phyloP scores from a whole-genome alignment of 2,888 invertebrate species.

The Rotaria macrura region DNA sequence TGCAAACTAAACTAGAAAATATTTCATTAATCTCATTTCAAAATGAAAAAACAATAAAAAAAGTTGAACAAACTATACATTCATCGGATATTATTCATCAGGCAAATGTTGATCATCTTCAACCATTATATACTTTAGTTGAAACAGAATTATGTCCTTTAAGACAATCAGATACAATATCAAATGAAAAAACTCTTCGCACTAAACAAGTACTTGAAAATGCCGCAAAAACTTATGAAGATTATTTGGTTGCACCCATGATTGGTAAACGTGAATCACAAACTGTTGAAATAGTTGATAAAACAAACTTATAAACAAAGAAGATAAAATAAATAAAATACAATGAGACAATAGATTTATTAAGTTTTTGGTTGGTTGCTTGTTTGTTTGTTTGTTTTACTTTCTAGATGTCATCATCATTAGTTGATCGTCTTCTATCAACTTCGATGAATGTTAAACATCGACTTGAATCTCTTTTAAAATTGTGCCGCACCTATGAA shows the following conservation, averaged over 20 bases:
- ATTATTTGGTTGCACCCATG: conserved; percentile 14
- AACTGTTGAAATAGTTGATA: conserved; percentile 12
- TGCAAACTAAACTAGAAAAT: neutral
- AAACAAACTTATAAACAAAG: neutral
- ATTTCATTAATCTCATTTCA: neutral
- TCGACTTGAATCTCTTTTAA: neutral
- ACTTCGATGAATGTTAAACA: neutral
- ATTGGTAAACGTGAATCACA: conserved; percentile 1
- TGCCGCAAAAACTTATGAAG: neutral
- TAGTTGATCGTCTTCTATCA: neutral
- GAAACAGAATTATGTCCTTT: conserved; percentile 9
- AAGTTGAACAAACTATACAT: conserved; percentile 2
- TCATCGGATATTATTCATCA: neutral
- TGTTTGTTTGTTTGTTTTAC: neutral
- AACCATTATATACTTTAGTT: neutral
- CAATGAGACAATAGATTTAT: too few species aligned
- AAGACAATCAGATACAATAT: neutral
- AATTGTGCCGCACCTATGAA: neutral
- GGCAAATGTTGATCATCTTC: conserved; percentile 17
- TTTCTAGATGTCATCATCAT: neutral
- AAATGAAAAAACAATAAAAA: neutral
- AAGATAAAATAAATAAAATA: neutral
- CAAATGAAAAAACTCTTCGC: neutral
- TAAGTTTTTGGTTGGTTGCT: neutral
- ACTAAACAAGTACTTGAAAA: neutral